Evolutionary conservation across 2,888 invertebrate genomes (phyloP), one percentile per base, ranked within the genome.

Genomic region (Polia nebulosa): DNA sequence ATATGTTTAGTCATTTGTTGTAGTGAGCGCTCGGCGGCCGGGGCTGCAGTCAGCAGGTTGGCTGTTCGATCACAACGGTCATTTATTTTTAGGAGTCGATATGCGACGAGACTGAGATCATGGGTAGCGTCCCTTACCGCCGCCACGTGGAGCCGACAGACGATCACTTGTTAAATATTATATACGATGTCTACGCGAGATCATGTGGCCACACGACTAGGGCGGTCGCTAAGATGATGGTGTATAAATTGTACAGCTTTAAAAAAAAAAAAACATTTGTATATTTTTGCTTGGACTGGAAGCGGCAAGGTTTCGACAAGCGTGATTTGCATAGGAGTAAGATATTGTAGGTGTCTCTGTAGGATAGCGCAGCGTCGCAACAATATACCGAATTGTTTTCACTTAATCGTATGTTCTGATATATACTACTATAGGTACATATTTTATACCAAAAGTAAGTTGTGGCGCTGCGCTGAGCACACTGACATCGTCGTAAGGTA

Each of bases 191-290:
- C 61, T 57, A 61, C 51, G 66, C 69, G 65, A 79, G 59, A 68
- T 56, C 52, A 67, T 73, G 78, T 78, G 86, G 85, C 85, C 84
- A 83, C 85, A 76, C 84, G 76, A 77, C 73, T 65, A 74, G 70
- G 75, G 82, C 84, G 88, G 88, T 86, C 85, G 88, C 85, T 86
- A 86, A 83, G 82, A 88, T 83, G 87, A 80, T 88, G 88, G 87
- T 94, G 94, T 94, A 93, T 88, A 94, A 94, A 94, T 92, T 95
- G 94, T 94, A 94, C 95, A 95, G 94, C 91, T 91, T 88, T 92
- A 92, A 91, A 86, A 77, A 68, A 86, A 77, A 68, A 84, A 85
- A 85, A 82, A 92, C 93, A 91, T 93, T 91, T 95, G 94, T 95
- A 94, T 95, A 94, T 94, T 94, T 94, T 94, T 92, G 95, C 93